These are phyloP conservation scores for Sclerodermus sp. DNA, from an alignment of 2,888 invertebrate species.

Conservation along the genomic window DNA sequence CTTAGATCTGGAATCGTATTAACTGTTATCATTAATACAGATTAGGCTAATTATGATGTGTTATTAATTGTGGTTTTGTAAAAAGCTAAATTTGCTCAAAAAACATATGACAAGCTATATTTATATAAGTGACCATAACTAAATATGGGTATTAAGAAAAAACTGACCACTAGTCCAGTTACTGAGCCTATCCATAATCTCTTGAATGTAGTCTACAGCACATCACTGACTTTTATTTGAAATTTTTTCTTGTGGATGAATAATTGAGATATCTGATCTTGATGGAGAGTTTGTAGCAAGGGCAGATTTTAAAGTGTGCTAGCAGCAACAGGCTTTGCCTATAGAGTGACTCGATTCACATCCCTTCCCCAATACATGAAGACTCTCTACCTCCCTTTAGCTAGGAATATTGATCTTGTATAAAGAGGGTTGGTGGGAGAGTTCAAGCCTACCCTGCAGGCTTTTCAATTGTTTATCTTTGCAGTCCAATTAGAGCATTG, in stretches of 20 bases:
- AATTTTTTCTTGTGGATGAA: constrained; percentile 2
- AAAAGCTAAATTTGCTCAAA: no score
- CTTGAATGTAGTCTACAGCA: constrained; percentile 42
- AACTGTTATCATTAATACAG: no score
- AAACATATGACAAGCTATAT: no score
- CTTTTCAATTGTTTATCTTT: constrained; percentile 45
- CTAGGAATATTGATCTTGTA: constrained; percentile 53
- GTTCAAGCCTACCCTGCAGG: constrained; percentile 29
- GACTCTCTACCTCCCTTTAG: constrained; percentile 36
- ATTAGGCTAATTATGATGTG: no score
- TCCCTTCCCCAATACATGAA: constrained; percentile 31
- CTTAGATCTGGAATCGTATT: no score
- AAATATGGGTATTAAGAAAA: constrained; percentile 3
- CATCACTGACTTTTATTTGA: constrained; percentile 42
- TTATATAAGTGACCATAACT: no score
- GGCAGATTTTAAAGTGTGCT: constrained; percentile 35
- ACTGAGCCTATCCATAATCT: constrained; percentile 51
- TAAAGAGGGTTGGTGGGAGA: constrained; percentile 37
- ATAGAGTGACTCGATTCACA: constrained; percentile 45
- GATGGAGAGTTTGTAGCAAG: constrained; percentile 23
- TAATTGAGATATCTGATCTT: constrained; percentile 11
- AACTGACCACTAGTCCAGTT: constrained; percentile 50
- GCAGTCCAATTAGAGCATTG: constrained; percentile 41
- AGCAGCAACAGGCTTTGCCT: constrained; percentile 55
- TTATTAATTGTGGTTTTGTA: not conserved